Percentiles rank a stretch among this genome's conserved stretches.
Evolutionary conservation across 2,113 vertebrate species (phyloP).

Genomic region (Myodes glareolus): DNA sequence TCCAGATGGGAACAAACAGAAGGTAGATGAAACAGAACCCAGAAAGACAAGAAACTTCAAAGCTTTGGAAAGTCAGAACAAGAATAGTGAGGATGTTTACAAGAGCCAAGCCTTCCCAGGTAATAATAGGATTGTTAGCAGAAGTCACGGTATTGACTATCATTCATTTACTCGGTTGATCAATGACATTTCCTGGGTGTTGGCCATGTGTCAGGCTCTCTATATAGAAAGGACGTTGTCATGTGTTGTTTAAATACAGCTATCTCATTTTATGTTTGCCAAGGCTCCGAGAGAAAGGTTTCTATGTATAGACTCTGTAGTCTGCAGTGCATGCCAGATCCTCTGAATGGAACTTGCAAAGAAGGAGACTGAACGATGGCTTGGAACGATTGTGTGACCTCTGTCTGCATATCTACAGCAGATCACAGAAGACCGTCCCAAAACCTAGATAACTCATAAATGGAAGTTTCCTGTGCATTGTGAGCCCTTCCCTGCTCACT

Average conservation of each 20-base stretch:
- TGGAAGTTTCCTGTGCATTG: not conserved
- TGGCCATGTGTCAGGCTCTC: not conserved
- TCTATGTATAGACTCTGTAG: not conserved
- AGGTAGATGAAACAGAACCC: not conserved
- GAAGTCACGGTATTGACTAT: not conserved
- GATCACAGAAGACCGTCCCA: not conserved
- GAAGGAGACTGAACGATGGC: not conserved
- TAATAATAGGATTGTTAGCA: accelerated
- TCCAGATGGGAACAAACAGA: not conserved
- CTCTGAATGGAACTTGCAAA: not conserved
- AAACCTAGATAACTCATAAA: not conserved
- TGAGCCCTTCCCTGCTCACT: not conserved
- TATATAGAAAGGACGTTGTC: not conserved
- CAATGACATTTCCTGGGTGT: not conserved
- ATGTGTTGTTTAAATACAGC: not conserved
- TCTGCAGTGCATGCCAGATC: not conserved
- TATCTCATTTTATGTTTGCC: not conserved
- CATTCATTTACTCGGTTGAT: not conserved
- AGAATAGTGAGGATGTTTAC: not conserved
- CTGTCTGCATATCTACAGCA: not conserved
- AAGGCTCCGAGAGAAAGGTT: not conserved
- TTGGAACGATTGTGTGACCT: accelerated
- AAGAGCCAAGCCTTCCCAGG: not conserved
- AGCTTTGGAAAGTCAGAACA: not conserved
- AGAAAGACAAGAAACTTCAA: not conserved